These are phyloP conservation scores for Amblyjoppa fuscipennis DNA, from an alignment of 2,888 invertebrate species.

Conservation along the genomic window DNA sequence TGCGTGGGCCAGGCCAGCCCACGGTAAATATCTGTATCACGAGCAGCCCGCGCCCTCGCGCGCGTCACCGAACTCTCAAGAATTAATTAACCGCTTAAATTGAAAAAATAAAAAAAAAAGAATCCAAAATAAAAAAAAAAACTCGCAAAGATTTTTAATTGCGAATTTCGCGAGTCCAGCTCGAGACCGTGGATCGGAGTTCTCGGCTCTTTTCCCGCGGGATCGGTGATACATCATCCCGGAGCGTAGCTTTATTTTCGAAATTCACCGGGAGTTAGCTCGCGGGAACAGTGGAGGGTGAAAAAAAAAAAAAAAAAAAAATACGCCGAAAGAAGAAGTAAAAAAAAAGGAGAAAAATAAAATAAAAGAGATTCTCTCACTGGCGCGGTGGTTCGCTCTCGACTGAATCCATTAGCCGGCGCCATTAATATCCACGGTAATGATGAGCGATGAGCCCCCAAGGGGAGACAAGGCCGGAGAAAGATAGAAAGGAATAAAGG, in stretches of 20 bases:
- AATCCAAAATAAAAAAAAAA: background rate
- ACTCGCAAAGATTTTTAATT: conserved; percentile 58
- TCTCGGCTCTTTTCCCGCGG: conserved; percentile 33
- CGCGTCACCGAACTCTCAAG: background rate
- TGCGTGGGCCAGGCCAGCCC: background rate
- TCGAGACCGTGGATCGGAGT: conserved; percentile 52
- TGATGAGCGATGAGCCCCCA: conserved; percentile 81
- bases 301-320: conserved; percentile 54
- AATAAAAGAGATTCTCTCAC: conserved; percentile 74
- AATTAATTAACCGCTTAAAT: conserved; percentile 26
- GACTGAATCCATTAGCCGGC: conserved; percentile 81
- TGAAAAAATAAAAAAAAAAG: background rate
- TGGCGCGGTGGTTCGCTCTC: conserved; percentile 71
- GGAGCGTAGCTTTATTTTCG: conserved; percentile 73
- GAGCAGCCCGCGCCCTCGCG: background rate
- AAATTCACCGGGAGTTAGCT: conserved; percentile 71
- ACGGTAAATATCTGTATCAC: background rate
- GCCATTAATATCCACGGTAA: conserved; percentile 82
- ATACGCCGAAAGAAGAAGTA: conserved; percentile 52
- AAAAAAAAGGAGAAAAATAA: conserved; percentile 27
- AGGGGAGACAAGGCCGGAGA: conserved; percentile 67
- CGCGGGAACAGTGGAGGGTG: conserved; percentile 41
- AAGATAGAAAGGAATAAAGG: conserved; percentile 37
- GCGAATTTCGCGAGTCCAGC: conserved; percentile 52
- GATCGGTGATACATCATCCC: conserved; percentile 72